Conservation (phyloP, 2,888 invertebrate genomes). For the Nasonovia ribisnigri region DNA sequence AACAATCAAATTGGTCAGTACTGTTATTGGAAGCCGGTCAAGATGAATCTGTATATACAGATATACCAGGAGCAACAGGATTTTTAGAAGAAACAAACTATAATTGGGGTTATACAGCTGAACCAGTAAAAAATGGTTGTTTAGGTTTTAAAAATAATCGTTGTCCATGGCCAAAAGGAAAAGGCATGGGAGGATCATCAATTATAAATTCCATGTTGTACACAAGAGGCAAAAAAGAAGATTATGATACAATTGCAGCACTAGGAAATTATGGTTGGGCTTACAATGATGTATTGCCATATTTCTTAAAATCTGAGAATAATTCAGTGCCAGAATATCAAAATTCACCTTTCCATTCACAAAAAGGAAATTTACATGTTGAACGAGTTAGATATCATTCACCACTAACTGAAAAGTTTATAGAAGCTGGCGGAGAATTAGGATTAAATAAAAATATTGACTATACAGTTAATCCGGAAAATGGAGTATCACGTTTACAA, state of each 20-base stretch:
- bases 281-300: conserved; percentile 69
- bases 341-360: conserved; percentile 74
- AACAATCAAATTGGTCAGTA: conserved; percentile 75
- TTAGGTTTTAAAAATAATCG: conserved; percentile 70
- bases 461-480: conserved; percentile 68
- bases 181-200: conserved; percentile 70
- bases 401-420: conserved; percentile 76
- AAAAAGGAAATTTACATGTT: conserved; percentile 78
- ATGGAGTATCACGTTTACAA: conserved; percentile 67
- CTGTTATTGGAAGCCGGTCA: conserved; percentile 78
- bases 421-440: conserved; percentile 77
- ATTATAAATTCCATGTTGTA: conserved; percentile 76
- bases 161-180: conserved; percentile 68
- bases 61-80: conserved; percentile 74
- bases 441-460: conserved; percentile 74
- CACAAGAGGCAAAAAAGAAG: conserved; percentile 68
- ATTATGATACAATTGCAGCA: conserved; percentile 68
- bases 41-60: conserved; percentile 73
- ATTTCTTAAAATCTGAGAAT: conserved; percentile 69
- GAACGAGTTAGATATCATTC: conserved; percentile 77
- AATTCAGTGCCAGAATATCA: conserved; percentile 67
- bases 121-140: conserved; percentile 76
- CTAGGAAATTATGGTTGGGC: conserved; percentile 71
- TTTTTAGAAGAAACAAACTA: conserved; percentile 75
- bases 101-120: conserved; percentile 80